Percentiles rank a stretch among this genome's conserved stretches.
These are phyloP conservation scores for Paracanthobrama guichenoti DNA, from an alignment of 2,113 vertebrate species.

Conservation along the genomic window DNA sequence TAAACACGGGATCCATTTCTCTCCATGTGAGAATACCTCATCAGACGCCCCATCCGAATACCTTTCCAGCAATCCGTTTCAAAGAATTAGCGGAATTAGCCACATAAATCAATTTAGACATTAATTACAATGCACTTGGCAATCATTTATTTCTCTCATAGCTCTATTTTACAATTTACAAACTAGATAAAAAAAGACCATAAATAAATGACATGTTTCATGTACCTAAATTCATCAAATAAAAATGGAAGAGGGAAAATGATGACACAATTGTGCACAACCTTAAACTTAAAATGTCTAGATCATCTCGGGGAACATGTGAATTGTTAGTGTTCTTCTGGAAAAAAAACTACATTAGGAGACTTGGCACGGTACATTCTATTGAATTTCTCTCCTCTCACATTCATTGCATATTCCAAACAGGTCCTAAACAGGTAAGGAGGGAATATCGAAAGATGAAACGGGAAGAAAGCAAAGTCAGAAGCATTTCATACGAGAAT, in stretches of 20 bases:
- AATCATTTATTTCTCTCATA: slow-evolving; percentile 83
- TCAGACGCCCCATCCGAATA: slow-evolving; percentile 1
- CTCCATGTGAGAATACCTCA: slow-evolving; percentile 15
- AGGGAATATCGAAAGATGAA: slow-evolving; percentile 20
- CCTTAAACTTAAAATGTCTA: slow-evolving; percentile 68
- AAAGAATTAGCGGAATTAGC: slow-evolving; percentile 15
- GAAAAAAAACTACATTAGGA: slow-evolving; percentile 81
- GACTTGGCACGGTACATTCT: slow-evolving; percentile 90
- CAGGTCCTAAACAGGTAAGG: slow-evolving; percentile 64
- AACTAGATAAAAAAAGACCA: slow-evolving; percentile 97
- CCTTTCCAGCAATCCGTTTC: slow-evolving; percentile 25
- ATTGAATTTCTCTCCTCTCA: slow-evolving; percentile 73
- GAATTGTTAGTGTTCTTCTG: slow-evolving; percentile 63
- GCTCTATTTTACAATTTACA: slow-evolving; percentile 98
- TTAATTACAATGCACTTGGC: slow-evolving; percentile 90
- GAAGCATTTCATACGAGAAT: not conserved
- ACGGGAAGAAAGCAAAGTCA: slow-evolving; percentile 15
- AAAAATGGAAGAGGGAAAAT: slow-evolving; percentile 50
- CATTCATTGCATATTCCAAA: slow-evolving; percentile 92
- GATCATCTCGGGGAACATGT: slow-evolving; percentile 56
- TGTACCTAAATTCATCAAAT: slow-evolving; percentile 87
- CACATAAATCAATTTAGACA: slow-evolving; percentile 71
- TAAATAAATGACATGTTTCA: slow-evolving; percentile 98
- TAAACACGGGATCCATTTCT: slow-evolving; percentile 18
- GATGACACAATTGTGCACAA: slow-evolving; percentile 68